Evolutionary conservation across 2,797 vertebrate species (phyloP).

Genomic region (Etheostoma nigrum): DNA sequence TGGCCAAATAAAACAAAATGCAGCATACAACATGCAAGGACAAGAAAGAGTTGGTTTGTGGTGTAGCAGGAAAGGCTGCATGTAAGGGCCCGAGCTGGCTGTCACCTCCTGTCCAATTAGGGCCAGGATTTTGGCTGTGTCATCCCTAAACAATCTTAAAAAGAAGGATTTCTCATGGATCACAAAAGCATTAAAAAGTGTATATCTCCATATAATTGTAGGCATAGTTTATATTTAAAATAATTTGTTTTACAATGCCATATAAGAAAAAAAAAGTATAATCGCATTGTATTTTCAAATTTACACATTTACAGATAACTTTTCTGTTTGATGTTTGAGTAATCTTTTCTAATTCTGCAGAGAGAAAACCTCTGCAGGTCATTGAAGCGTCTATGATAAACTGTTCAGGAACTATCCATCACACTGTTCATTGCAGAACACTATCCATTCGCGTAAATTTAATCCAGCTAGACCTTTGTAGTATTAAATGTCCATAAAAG

Average conservation of each 20-base stretch:
- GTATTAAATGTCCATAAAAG: conserved; percentile 39
- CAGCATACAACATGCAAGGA: conserved; percentile 59
- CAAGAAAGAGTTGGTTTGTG: conserved; percentile 36
- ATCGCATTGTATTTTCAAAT: conserved; percentile 90
- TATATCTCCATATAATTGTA: conserved; percentile 75
- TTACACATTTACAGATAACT: conserved; percentile 94
- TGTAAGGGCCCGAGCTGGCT: conserved; percentile 36
- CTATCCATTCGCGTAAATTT: conserved; percentile 44
- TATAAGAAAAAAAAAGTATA: conserved; percentile 87
- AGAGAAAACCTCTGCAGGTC: conserved; percentile 41
- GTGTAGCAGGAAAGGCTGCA: conserved; percentile 35
- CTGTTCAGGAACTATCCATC: conserved; percentile 26
- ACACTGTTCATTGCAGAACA: conserved; percentile 48
- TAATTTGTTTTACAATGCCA: conserved; percentile 91
- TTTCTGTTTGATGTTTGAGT: conserved; percentile 36
- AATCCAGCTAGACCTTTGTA: conserved; percentile 50
- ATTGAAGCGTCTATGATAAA: conserved; percentile 30
- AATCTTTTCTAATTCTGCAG: conserved; percentile 30
- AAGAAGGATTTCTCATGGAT: conserved; percentile 36
- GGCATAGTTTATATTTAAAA: conserved; percentile 89
- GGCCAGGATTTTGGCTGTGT: conserved; percentile 44
- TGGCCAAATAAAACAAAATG: conserved; percentile 66
- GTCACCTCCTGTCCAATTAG: conserved; percentile 18
- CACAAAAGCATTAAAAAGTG: conserved; percentile 67
- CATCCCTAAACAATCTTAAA: conserved; percentile 15